Percentiles rank a stretch among this genome's conserved stretches.
These are phyloP conservation scores for Spatula clypeata DNA, from an alignment of 2,797 vertebrate genomes.

Conservation along the genomic window DNA sequence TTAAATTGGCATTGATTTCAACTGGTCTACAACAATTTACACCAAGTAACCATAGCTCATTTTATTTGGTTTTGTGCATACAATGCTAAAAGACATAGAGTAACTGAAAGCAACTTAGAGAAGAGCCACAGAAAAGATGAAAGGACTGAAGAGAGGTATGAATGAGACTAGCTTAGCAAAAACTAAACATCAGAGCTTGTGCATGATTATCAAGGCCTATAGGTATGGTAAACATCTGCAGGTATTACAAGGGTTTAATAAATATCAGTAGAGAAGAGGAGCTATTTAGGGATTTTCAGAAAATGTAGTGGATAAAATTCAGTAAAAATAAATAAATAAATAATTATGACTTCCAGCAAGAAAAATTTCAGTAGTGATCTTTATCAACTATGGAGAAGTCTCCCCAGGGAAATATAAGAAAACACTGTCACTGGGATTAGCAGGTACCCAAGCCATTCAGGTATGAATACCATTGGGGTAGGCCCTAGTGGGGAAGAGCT, in stretches of 20 bases:
- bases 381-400: not conserved
- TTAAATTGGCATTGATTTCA: constrained; percentile 50
- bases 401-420: not conserved
- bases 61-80: not conserved
- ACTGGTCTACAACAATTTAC: not conserved
- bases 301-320: not conserved
- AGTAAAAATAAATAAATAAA: not conserved
- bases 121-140: not conserved
- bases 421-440: not conserved
- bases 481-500: not conserved
- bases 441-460: not conserved
- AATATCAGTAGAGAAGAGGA: not conserved
- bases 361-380: not conserved
- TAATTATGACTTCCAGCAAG: not conserved
- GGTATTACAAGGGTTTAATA: not conserved
- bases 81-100: not conserved
- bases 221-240: not conserved
- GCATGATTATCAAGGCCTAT: not conserved
- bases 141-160: not conserved
- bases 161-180: not conserved
- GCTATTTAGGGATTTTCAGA: not conserved
- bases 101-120: constrained; percentile 1
- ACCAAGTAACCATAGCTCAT: not conserved
- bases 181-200: not conserved
- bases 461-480: not conserved